These are phyloP conservation scores for Sardinella longiceps DNA, from an alignment of 2,797 vertebrate species.

Conservation along the genomic window DNA sequence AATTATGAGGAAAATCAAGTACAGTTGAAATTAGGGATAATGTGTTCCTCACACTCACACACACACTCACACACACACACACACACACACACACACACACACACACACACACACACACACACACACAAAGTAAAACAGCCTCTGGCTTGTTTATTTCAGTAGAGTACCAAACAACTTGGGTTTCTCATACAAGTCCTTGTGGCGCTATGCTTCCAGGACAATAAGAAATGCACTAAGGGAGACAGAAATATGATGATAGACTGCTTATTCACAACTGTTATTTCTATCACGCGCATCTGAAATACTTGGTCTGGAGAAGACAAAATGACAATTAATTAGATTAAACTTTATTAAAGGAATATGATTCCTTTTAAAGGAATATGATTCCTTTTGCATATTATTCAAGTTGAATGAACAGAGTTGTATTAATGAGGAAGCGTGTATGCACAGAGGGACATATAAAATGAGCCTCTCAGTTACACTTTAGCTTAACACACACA, in stretches of 20 bases:
- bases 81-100: no score
- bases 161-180: background rate
- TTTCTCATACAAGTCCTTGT: background rate
- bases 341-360: background rate
- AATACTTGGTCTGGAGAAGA: background rate
- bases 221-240: background rate
- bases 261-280: background rate
- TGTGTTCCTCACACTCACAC: conserved; percentile 1
- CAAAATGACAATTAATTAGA: background rate
- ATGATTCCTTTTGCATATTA: background rate
- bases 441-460: background rate
- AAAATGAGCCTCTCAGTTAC: background rate
- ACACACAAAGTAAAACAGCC: background rate
- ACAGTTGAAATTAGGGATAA: background rate
- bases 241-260: background rate
- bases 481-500: background rate
- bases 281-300: background rate
- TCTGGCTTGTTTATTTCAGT: background rate
- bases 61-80: no score
- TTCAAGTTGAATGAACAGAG: background rate
- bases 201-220: background rate
- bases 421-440: background rate
- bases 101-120: no score
- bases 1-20: background rate
- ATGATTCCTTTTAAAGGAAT: no score